Base-by-base conservation (phyloP, 2,113 vertebrate species). In the Hypanus sabinus region DNA sequence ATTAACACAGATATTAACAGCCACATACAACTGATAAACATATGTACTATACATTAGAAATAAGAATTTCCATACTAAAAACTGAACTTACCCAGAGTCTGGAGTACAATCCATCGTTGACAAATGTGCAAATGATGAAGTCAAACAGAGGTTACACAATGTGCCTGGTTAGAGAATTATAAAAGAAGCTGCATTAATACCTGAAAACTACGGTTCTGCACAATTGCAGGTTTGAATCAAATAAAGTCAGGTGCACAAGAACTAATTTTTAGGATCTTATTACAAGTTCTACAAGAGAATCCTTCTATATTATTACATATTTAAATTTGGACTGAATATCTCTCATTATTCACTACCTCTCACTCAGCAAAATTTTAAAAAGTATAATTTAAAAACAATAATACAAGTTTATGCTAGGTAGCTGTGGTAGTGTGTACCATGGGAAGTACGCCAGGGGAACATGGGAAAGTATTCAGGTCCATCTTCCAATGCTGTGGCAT, bases 101-200 rank as follows among this genome's bases (percentile, higher is more conserved):
- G 91, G 36, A 73, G 91, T 27, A 12, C 91, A 46, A 70, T 93
- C 91, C 91, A 93, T 93, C 91, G 55, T 27, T 73, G 11, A 68
- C 16, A 38, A 22, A 73, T 22, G 73, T 36, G 22, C 22, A 12
- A 16, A 10, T 92, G n/a, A 73, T 6, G 14, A 93, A 38, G 70
- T 46, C 38, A 70, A 27, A 93, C 38, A 27, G 22, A 20, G 36
- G 27, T 93, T 73, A 73, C 91, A 73, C n/a, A 73, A 73, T 36
- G 24, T 38, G 36, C 71, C 85, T 90, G 60, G 12, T 33, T 65
- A 60, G 85, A 93, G 91, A 93, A 93, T 73, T 73, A 6, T 46
- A 93, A 93, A 93, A 92, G n/a, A 92, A 55, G 36, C 38, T 73
- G 20, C 3, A 46, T 71, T 73, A 93, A 55, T 75, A 93, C 11